Evolutionary conservation across 2,113 vertebrate species (phyloP).

Genomic region (Triplophysa rosa): DNA sequence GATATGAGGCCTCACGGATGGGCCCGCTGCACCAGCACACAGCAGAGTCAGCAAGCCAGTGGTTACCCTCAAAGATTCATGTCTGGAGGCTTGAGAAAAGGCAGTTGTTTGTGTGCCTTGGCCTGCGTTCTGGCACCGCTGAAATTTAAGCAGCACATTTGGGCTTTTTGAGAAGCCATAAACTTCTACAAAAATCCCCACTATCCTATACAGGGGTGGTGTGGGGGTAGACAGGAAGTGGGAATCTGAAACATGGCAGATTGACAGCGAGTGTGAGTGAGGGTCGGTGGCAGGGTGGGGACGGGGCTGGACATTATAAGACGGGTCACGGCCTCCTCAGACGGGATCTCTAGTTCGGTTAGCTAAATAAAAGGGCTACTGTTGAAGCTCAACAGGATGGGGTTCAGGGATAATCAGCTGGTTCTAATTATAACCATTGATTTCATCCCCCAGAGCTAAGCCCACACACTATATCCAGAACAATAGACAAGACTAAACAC

Average conservation of each 20-base stretch:
- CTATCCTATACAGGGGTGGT: slow-evolving; percentile 28
- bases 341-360: slow-evolving; percentile 13
- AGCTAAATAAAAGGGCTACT: slow-evolving; percentile 53
- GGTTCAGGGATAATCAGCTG: slow-evolving; percentile 67
- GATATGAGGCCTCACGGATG: slow-evolving; percentile 2
- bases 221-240: not conserved
- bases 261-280: not conserved
- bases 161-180: slow-evolving; percentile 17
- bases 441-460: slow-evolving; percentile 69
- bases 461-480: slow-evolving; percentile 57
- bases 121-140: slow-evolving; percentile 21
- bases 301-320: slow-evolving; percentile 21
- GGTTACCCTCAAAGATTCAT: slow-evolving; percentile 40
- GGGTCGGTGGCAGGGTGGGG: not conserved
- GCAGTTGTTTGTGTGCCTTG: slow-evolving; percentile 25
- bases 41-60: slow-evolving; percentile 44
- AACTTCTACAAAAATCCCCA: slow-evolving; percentile 29
- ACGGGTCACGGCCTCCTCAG: slow-evolving; percentile 34
- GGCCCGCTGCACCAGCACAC: slow-evolving; percentile 14
- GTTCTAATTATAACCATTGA: slow-evolving; percentile 73
- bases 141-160: slow-evolving; percentile 41
- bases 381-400: slow-evolving; percentile 51
- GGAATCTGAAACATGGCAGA: not conserved
- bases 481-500: not conserved
- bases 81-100: slow-evolving; percentile 20